Evolutionary conservation across 2,797 vertebrate species (phyloP).

Genomic region (Carduelis carduelis): DNA sequence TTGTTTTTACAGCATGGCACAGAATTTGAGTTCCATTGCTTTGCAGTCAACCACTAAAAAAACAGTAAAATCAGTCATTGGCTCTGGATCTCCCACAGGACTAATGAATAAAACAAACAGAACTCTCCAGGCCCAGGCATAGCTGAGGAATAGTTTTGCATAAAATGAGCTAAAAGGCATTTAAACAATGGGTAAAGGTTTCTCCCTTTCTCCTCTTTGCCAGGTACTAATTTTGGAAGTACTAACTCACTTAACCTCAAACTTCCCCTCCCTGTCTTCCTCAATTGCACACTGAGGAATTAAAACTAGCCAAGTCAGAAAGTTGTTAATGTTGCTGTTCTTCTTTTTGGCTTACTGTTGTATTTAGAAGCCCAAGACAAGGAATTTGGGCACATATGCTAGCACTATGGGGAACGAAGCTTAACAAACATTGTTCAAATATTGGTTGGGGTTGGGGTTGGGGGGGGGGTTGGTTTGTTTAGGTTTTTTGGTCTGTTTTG

Average conservation of each 20-base stretch:
- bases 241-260: background rate
- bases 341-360: background rate
- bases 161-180: background rate
- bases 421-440: background rate
- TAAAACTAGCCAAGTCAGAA: background rate
- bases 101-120: constrained; percentile 16
- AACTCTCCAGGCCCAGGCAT: background rate
- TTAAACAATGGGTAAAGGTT: background rate
- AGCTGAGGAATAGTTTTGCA: background rate
- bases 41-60: background rate
- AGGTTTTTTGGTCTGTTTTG: rapidly evolving
- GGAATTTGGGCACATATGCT: background rate
- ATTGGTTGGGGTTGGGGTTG: background rate
- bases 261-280: background rate
- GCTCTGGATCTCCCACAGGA: background rate
- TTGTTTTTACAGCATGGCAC: background rate
- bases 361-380: background rate
- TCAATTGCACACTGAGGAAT: background rate
- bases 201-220: background rate
- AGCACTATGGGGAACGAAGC: background rate
- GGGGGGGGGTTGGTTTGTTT: background rate
- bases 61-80: background rate
- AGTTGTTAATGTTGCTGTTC: background rate
- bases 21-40: background rate
- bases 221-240: background rate